Evolutionary conservation across 2,888 invertebrate genomes (phyloP), one percentile per base, ranked within the genome.

Genomic region (Rotaria magnacalcarata): DNA sequence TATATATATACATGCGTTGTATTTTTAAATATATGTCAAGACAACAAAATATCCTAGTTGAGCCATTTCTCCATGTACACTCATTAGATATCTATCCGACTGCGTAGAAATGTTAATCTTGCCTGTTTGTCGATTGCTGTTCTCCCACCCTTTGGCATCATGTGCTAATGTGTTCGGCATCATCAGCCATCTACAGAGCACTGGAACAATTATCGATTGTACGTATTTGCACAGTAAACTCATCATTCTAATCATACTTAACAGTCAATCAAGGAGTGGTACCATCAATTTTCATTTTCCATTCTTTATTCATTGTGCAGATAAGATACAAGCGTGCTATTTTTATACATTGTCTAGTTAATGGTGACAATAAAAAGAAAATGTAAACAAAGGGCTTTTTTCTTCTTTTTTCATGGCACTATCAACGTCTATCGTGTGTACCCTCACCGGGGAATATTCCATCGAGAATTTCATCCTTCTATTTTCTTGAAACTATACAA

Each of bases 11-110:
- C 14, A 50, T 50, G 50, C 50, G 67, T 16, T 60, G 14, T 27
- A 4, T 27, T 27, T 27, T n/a, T 27, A 60, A n/a, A 60, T 60
- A 60, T 67, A 67, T 67, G 67, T 34, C 34, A 34, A 67, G 34
- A 67, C 67, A 67, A 67, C 67, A 67, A 67, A 67, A 67, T 67
- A 67, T 67, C 16, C 19, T 34, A 34, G 67, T 67, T 34, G 67
- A 34, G 34, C 6, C 19, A 67, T 34, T 67, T 67, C 67, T 34
- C 19, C 4, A 34, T 14, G 6, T 27, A 67, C 6, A 27, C 34
- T 67, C 34, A 67, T 67, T 67, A 34, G 7, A 67, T 67, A 19
- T 67, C 16, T 34, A 14, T 67, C 27, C 16, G 34, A 6, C 7
- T 34, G 14, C 11, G 67, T 67, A 67, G 34, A 67, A 67, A 67